A percentile compares a stretch with the other conserved stretches of the same genome.
phyloP scores from a whole-genome alignment of 2,113 vertebrate genomes.

The Anas platyrhynchos region DNA sequence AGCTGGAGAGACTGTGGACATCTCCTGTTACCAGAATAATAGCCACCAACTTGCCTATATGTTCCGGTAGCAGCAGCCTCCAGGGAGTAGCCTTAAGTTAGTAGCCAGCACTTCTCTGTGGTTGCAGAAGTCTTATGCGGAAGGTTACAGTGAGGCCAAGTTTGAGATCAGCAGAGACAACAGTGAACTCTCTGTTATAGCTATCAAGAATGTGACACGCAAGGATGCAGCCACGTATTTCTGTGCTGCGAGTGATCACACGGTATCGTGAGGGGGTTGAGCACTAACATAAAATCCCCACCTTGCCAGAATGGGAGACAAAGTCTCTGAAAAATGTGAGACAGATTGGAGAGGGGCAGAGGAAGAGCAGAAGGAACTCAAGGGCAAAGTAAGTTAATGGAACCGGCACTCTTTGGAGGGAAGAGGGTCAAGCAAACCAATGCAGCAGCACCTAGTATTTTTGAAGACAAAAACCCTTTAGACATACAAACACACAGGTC shows the following conservation, averaged over 20 bases:
- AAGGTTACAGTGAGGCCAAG: background rate
- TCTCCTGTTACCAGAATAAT: too few relatives aligned
- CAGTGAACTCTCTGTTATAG: background rate
- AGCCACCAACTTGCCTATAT: background rate
- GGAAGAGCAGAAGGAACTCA: background rate
- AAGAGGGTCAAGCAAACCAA: background rate
- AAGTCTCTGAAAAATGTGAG: background rate
- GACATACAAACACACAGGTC: background rate
- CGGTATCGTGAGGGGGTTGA: rapidly evolving
- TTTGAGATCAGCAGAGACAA: background rate
- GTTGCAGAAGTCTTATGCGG: background rate
- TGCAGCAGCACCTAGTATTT: background rate
- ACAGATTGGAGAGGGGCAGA: background rate
- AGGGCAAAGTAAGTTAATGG: background rate
- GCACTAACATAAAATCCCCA: background rate
- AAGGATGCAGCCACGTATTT: background rate
- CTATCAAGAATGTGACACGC: background rate
- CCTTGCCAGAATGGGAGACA: background rate
- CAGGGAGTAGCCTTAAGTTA: background rate
- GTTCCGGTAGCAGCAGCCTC: background rate
- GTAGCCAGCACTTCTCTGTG: background rate
- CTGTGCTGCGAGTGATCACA: background rate
- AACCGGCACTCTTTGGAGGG: background rate
- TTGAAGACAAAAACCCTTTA: background rate
- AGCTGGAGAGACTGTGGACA: too few relatives aligned